Conservation (phyloP, 2,113 vertebrate genomes). For the Jacana jacana region DNA sequence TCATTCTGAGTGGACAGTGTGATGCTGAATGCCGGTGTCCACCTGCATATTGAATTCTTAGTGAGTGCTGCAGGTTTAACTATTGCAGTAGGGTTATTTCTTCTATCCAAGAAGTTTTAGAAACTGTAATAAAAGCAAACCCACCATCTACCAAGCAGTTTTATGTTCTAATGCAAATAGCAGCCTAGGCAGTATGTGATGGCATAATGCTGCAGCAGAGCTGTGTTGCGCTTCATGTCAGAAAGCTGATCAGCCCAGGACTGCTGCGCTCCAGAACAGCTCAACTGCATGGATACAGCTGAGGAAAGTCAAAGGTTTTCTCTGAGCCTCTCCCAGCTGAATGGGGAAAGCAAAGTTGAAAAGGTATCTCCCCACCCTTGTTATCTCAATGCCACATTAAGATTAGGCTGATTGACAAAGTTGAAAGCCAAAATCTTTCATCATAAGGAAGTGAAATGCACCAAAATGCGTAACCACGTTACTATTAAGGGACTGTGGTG, state of each 20-base stretch:
- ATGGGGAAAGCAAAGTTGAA: background rate
- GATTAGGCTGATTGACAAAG: background rate
- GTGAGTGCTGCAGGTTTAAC: background rate
- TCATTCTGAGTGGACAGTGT: background rate
- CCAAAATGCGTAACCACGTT: background rate
- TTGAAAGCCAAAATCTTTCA: background rate
- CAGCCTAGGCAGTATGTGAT: background rate
- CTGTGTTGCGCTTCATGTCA: background rate
- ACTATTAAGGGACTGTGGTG: constrained; percentile 23
- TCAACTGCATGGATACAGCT: background rate
- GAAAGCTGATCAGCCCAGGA: background rate
- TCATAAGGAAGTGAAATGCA: background rate
- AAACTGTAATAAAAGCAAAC: background rate
- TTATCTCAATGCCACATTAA: background rate
- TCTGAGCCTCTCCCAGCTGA: background rate
- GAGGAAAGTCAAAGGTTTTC: background rate
- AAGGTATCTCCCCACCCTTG: background rate
- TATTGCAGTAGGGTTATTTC: background rate
- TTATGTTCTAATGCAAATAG: too few relatives aligned
- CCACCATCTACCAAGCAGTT: background rate
- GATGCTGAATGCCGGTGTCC: background rate
- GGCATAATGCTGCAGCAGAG: background rate
- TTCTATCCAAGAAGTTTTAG: background rate
- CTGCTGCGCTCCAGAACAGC: background rate
- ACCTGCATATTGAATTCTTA: background rate